Conservation (phyloP, 2,797 vertebrate species). For the Bradypodion pumilum region DNA sequence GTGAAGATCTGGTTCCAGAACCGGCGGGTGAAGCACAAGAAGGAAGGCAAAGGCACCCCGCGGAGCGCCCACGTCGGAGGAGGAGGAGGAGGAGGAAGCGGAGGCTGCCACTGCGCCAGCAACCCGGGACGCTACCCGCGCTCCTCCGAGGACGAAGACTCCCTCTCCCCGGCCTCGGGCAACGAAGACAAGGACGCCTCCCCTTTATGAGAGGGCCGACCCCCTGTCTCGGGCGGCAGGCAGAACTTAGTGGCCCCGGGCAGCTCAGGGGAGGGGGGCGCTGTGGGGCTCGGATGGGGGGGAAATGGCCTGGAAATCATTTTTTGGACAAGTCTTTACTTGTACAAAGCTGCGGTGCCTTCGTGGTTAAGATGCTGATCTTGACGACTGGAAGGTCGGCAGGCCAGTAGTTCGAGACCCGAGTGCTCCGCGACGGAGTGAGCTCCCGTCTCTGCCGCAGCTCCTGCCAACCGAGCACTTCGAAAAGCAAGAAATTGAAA, state of each 20-base stretch:
- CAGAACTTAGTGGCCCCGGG: neutral
- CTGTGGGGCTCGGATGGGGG: neutral
- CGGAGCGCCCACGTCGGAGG: constrained; percentile 85
- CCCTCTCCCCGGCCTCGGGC: constrained; percentile 89
- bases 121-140: constrained; percentile 87
- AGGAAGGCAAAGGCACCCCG: constrained; percentile 92
- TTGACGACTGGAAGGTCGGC: no score
- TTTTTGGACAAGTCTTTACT: no score
- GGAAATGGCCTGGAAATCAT: no score
- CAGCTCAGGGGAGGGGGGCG: no score
- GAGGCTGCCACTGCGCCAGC: constrained; percentile 90
- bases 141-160: constrained; percentile 96
- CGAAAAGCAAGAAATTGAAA: no score
- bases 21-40: constrained; percentile 97
- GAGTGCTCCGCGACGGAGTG: no score
- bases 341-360: no score
- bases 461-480: no score
- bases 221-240: neutral
- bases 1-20: constrained; percentile 99
- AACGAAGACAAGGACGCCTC: constrained; percentile 92
- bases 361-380: no score
- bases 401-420: no score
- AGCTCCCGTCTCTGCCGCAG: no score
- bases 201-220: constrained; percentile 72
- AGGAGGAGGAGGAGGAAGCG: no score